Evolutionary conservation across 1,140 invertebrate species (phyloP).

Genomic region (Vanessa atalanta): DNA sequence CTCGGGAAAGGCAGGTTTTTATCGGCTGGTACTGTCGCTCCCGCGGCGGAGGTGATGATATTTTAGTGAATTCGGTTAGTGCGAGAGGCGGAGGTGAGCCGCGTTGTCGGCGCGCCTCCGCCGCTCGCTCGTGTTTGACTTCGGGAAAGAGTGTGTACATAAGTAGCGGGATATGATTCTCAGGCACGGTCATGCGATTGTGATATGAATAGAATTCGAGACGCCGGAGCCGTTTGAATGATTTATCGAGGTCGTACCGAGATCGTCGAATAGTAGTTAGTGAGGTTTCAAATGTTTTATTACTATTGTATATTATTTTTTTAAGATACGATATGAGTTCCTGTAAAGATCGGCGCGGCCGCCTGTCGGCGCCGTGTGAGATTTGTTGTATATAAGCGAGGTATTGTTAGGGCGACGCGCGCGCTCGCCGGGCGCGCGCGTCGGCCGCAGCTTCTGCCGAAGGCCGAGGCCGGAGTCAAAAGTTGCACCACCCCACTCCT

Average conservation of each 20-base stretch:
- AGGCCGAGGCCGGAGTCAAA: slow-evolving; percentile 55
- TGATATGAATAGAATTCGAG: slow-evolving; percentile 79
- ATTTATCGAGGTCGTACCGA: slow-evolving; percentile 75
- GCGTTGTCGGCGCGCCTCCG: slow-evolving; percentile 22
- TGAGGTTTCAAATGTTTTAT: slow-evolving; percentile 80
- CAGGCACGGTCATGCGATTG: slow-evolving; percentile 79
- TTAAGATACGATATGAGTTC: slow-evolving; percentile 80
- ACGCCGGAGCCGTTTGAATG: slow-evolving; percentile 74
- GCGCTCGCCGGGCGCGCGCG: slow-evolving; percentile 27
- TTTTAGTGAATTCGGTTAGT: slow-evolving; percentile 17
- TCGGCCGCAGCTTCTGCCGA: slow-evolving; percentile 38
- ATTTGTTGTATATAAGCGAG: slow-evolving; percentile 77
- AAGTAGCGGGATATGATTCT: slow-evolving; percentile 78
- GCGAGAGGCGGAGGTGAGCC: slow-evolving; percentile 35
- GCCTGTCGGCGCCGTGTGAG: slow-evolving; percentile 47
- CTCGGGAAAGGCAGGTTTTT: slow-evolving; percentile 52
- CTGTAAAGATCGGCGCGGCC: slow-evolving; percentile 72
- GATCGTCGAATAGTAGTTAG: slow-evolving; percentile 78
- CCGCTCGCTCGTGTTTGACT: slow-evolving; percentile 47
- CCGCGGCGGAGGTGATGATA: slow-evolving; percentile 42
- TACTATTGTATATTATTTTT: slow-evolving; percentile 79
- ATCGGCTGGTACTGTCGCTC: slow-evolving; percentile 52
- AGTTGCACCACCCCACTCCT: slow-evolving; percentile 68
- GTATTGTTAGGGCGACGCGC: too few relatives aligned
- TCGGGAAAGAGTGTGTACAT: slow-evolving; percentile 75